Base-by-base conservation (phyloP, 2,113 vertebrate species). In the Montifringilla adamsi region DNA sequence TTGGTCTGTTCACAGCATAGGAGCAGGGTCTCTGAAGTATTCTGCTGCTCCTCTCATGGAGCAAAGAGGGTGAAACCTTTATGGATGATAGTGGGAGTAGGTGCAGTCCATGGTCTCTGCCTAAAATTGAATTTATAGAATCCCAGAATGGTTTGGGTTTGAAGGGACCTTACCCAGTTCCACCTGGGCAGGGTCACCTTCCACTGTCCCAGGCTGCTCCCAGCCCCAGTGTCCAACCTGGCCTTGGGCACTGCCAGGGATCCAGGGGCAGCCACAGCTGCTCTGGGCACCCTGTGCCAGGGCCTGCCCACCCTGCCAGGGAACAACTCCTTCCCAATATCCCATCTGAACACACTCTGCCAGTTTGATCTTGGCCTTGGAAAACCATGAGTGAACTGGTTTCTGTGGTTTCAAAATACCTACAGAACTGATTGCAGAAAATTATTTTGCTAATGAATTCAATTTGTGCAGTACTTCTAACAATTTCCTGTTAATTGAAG, bases 181-280 rank as follows among this genome's bases (percentile, higher is more conserved):
- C 55, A 35, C 11, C 49, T 23, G 41, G 21, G 30, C 26, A 83
- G 8, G 21, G 26, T 19, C 17, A 31, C 8, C n/a, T 83, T 0
- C 31, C 41, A 69, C 35, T 35, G 4, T 15, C 12, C 47, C 79
- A 83, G 87, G 41, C 8, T 31, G 21, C 47, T 76, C 41, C 62
- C 1, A 89, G 10, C 28, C 46, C 37, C 30, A 10, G 0, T 44
- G 81, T 8, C 52, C 69, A 62, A 0, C 28, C 60, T 53, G 39
- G 6, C 46, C 47, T 62, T 68, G 70, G 47, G 0, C 63, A 62
- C 70, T 55, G 22, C 47, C 55, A 83, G 78, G 62, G 70, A 49
- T 47, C 47, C 74, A 69, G 47, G 55, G 47, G n/a, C 55, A 89
- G 41, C 47, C 55, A 1, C 24, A 76, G 41, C 55, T 68, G 1